These are phyloP conservation scores for Aquatica leii DNA, from an alignment of 2,888 invertebrate genomes.

Conservation along the genomic window DNA sequence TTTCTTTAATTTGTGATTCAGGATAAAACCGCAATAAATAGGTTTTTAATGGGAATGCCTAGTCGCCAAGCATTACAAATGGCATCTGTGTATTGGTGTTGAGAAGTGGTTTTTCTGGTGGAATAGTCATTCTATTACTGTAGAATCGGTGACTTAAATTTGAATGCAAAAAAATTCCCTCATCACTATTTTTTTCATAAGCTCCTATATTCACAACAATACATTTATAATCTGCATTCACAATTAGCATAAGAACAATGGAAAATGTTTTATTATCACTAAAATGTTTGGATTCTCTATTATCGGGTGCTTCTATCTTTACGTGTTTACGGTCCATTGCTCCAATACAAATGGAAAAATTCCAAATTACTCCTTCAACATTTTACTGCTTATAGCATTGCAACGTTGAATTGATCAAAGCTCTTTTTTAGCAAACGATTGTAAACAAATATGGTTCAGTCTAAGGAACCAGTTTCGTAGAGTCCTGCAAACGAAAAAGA, in stretches of 20 bases:
- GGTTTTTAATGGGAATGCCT: not conserved
- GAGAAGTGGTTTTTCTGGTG: not conserved
- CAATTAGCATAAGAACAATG: not conserved
- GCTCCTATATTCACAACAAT: not conserved
- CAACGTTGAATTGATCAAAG: not conserved
- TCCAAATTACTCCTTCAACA: not conserved
- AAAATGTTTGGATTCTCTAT: not conserved
- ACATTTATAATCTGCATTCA: too few relatives aligned
- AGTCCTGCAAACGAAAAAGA: not conserved
- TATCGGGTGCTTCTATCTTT: not conserved
- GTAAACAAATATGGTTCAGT: not conserved
- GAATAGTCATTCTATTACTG: too few relatives aligned
- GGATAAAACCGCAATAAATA: not conserved
- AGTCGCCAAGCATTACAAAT: not conserved
- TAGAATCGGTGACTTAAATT: too few relatives aligned
- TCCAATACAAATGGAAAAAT: not conserved
- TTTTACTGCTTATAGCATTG: not conserved
- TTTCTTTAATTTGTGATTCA: not conserved
- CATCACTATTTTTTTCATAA: not conserved
- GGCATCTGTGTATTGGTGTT: not conserved
- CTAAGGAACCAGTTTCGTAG: not conserved
- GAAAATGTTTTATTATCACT: not conserved
- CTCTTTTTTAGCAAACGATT: not conserved
- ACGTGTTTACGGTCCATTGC: not conserved
- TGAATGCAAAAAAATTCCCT: too few relatives aligned